phyloP scores from a whole-genome alignment of 2,113 vertebrate genomes.

The Cyanocitta stelleri region DNA sequence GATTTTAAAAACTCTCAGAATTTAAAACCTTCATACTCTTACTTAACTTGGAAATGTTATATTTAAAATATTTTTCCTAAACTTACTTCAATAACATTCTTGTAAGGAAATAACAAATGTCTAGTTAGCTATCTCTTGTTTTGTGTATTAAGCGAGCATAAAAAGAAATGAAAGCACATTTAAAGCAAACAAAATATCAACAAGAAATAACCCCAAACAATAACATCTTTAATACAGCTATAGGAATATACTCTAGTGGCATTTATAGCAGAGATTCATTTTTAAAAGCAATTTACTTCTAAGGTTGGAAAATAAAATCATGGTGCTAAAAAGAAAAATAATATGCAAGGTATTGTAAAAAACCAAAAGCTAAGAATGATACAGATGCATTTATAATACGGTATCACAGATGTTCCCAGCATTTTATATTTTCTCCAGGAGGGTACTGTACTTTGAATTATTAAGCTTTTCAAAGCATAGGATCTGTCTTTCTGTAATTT shows the following conservation, averaged over 20 bases:
- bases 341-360: background rate
- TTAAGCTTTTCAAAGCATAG: background rate
- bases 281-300: background rate
- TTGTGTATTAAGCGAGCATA: rapidly evolving
- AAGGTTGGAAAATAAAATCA: background rate
- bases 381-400: background rate
- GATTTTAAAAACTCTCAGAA: background rate
- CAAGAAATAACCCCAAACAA: background rate
- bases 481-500: conserved; percentile 11
- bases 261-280: background rate
- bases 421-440: background rate
- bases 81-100: background rate
- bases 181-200: background rate
- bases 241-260: background rate
- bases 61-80: background rate
- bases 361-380: background rate
- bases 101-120: background rate
- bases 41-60: background rate
- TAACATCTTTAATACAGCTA: background rate
- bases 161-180: background rate
- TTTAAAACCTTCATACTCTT: background rate
- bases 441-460: background rate
- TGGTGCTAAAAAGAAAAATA: background rate
- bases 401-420: background rate
- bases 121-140: background rate